phyloP scores from a whole-genome alignment of 2,888 invertebrate genomes.

The Leucophenga montana region DNA sequence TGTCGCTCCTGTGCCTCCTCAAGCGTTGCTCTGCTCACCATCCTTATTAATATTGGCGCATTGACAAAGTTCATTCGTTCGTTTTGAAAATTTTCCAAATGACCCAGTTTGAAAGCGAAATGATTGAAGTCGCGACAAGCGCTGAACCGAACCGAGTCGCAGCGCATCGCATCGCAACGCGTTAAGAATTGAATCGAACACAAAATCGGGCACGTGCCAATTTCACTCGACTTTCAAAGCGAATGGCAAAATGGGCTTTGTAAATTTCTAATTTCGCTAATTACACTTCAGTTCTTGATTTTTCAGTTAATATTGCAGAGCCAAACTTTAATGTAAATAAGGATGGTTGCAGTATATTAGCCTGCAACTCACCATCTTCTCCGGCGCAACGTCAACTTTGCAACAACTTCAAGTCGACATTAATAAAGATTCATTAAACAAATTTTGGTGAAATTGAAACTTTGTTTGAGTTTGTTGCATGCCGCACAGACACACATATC shows the following conservation, averaged over 20 bases:
- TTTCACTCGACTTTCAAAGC: neutral
- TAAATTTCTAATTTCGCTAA: constrained; percentile 13
- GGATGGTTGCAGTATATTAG: too few relatives aligned
- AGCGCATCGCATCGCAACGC: neutral
- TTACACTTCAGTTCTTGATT: neutral
- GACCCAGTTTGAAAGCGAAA: constrained; percentile 16
- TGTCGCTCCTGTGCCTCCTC: too few relatives aligned
- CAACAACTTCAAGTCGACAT: neutral
- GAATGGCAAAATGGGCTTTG: neutral
- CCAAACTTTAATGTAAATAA: too few relatives aligned
- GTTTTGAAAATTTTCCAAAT: constrained; percentile 17
- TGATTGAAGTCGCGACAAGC: neutral
- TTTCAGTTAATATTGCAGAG: too few relatives aligned
- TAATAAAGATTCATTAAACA: constrained; percentile 19
- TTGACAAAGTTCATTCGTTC: constrained; percentile 8
- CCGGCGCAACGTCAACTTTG: too few relatives aligned
- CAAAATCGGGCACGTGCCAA: constrained; percentile 3
- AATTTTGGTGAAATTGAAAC: constrained; percentile 4
- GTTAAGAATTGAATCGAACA: neutral
- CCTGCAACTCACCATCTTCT: too few relatives aligned
- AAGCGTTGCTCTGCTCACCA: too few relatives aligned
- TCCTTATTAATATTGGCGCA: constrained; percentile 2
- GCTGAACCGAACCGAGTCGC: too few relatives aligned
- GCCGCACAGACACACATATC: neutral
- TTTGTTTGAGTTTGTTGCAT: neutral